Evolutionary conservation across 1,140 invertebrate species (phyloP).

Genomic region (Heliconius himera): DNA sequence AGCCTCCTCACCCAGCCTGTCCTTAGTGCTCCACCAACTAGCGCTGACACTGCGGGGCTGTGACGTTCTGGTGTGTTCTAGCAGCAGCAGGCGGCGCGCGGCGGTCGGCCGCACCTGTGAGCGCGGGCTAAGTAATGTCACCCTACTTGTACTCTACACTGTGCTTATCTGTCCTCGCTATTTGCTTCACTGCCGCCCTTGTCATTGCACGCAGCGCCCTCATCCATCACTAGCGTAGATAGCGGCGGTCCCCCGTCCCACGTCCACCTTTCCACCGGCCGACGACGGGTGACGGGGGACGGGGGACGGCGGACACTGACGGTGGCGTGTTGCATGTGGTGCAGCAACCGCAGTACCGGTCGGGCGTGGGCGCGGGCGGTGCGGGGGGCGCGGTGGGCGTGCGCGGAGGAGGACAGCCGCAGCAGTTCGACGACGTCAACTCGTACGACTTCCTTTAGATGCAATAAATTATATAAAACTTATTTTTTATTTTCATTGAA

Average conservation of each 20-base stretch:
- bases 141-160: neutral
- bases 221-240: neutral
- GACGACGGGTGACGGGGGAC: neutral
- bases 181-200: neutral
- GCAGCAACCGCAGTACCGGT: slow-evolving; percentile 70
- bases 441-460: slow-evolving; percentile 63
- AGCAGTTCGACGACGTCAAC: slow-evolving; percentile 69
- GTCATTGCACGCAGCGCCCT: neutral
- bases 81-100: slow-evolving; percentile 67
- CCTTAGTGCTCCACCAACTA: neutral
- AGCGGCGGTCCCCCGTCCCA: neutral
- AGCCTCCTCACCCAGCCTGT: neutral
- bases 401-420: slow-evolving; percentile 38
- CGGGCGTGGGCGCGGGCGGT: slow-evolving; percentile 43
- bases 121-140: slow-evolving; percentile 57
- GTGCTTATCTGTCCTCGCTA: neutral
- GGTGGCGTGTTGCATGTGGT: neutral
- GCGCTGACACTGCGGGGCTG: neutral
- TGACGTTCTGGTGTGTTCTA: slow-evolving; percentile 51
- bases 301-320: neutral
- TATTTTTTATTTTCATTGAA: neutral
- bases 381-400: slow-evolving; percentile 41
- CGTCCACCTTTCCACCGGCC: neutral
- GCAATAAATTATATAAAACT: slow-evolving; percentile 20
- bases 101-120: slow-evolving; percentile 68